phyloP scores from a whole-genome alignment of 2,888 invertebrate genomes.

The Alloplasta piceator region DNA sequence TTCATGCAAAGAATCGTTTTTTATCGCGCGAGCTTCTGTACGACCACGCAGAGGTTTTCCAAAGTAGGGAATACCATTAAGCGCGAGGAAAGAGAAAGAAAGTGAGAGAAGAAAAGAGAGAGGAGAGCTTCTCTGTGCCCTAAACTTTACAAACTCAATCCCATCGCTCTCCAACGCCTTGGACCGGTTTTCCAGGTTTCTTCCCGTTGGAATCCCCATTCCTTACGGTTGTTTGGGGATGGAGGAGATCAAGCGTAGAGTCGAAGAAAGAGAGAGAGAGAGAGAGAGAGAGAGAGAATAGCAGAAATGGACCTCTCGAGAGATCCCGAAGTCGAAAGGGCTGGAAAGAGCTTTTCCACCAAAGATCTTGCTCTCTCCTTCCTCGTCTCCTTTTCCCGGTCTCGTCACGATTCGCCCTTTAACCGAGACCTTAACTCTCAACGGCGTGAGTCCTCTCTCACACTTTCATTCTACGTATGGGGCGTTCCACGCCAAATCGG shows the following conservation, averaged over 20 bases:
- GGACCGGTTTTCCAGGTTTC: conserved; percentile 62
- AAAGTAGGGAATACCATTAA: conserved; percentile 78
- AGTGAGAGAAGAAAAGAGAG: not conserved
- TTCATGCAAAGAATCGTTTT: conserved; percentile 66
- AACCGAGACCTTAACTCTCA: conserved; percentile 57
- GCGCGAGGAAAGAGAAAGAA: conserved; percentile 48
- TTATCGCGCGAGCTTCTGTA: conserved; percentile 70
- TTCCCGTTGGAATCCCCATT: conserved; percentile 55
- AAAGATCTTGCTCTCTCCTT: conserved; percentile 18
- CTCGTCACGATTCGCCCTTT: conserved; percentile 52
- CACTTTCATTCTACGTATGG: not conserved
- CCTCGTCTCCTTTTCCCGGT: not conserved
- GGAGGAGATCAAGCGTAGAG: conserved; percentile 18
- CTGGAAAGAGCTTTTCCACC: conserved; percentile 40
- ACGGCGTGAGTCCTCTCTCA: conserved; percentile 34
- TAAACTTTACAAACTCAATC: conserved; percentile 77
- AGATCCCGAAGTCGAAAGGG: conserved; percentile 21
- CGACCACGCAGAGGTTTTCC: conserved; percentile 66
- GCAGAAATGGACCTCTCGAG: conserved; percentile 46
- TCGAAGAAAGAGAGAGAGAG: not conserved
- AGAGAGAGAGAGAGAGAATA: conserved; percentile 5
- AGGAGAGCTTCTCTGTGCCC: conserved; percentile 40
- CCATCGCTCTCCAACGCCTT: conserved; percentile 66
- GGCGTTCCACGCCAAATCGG: too few species aligned
- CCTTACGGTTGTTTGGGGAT: conserved; percentile 49